Base-by-base conservation (phyloP, 2,113 vertebrate genomes). In the Lontra canadensis region DNA sequence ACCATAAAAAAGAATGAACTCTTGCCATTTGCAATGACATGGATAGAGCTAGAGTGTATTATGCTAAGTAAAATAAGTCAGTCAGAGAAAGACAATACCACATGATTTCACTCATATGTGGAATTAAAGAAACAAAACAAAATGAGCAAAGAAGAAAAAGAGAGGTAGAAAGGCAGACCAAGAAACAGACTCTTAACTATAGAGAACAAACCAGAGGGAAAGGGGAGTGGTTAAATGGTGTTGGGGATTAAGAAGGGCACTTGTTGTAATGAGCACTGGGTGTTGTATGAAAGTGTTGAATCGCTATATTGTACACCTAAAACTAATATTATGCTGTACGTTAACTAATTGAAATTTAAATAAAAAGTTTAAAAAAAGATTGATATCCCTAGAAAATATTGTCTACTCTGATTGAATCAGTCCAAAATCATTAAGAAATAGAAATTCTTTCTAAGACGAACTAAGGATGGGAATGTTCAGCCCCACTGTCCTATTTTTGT, bases 401-500 rank as follows among this genome's bases (percentile, higher is more conserved):
- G 44, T 17, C 14, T 81, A 15, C 31, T 83, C 4, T 59, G 14
- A 23, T 14, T 17, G 29, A 80, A 39, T 52, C 52, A 52, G n/a
- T 39, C 21, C 59, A 10, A 85, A 97, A 61, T 47, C 55, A 79
- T 67, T 82, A 88, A 81, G 80, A 89, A 36, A 20, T 13, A 5
- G 52, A 47, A 81, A 95, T 52, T 69, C 93, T 97, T 82, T 49
- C 73, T 65, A 73, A 95, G 88, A 65, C 49, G 25, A 73, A 95
- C 42, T 34, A 20, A 83, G 63, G 52, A 78, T 34, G 74, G 39
- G 14, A 7, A 74, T 67, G 39, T 36, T 95, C 17, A 42, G 21
- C 57, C 55, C 31, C 29, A 23, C 8, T 49, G 29, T 55, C 59
- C 61, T 96, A 44, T 81, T 96, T 96, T 81, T 90, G 34, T 55